phyloP scores from a whole-genome alignment of 2,888 invertebrate species.

The Prenolepis imparis region DNA sequence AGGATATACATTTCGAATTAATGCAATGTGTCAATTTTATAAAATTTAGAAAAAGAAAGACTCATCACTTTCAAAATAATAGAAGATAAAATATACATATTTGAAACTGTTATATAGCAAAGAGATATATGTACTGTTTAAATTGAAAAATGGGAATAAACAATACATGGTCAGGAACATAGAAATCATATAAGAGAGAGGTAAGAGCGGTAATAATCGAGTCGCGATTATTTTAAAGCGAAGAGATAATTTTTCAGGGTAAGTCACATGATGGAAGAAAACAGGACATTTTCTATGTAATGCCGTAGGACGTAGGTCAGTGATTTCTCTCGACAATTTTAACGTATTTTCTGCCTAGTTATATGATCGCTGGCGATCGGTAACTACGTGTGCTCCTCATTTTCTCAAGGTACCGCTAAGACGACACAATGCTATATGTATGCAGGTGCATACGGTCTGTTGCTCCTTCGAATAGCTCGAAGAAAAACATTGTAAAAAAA shows the following conservation, averaged over 20 bases:
- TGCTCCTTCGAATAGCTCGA: constrained; percentile 16
- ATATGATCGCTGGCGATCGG: constrained; percentile 53
- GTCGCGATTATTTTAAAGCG: constrained; percentile 51
- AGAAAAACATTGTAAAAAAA: constrained; percentile 1
- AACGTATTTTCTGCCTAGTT: constrained; percentile 56
- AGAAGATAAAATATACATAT: not conserved
- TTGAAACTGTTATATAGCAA: not conserved
- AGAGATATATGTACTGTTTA: not conserved
- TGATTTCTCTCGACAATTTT: constrained; percentile 56
- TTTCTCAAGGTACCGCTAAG: constrained; percentile 54
- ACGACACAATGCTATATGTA: constrained; percentile 38
- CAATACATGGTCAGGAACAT: constrained; percentile 11
- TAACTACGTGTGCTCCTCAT: constrained; percentile 54
- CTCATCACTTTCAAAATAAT: not conserved
- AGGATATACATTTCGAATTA: not conserved
- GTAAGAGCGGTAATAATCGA: constrained; percentile 41
- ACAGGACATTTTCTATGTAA: constrained; percentile 55
- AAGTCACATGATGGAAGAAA: constrained; percentile 48
- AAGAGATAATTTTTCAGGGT: constrained; percentile 52
- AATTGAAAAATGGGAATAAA: constrained; percentile 36
- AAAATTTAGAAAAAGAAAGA: not conserved
- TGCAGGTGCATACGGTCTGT: constrained; percentile 33
- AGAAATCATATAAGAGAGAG: constrained; percentile 21
- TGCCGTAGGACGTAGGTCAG: constrained; percentile 54
- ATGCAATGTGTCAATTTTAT: not conserved